Percentiles rank a stretch among this genome's conserved stretches.
phyloP scores from a whole-genome alignment of 1,140 invertebrate species.

The Arctopsyche grandis region DNA sequence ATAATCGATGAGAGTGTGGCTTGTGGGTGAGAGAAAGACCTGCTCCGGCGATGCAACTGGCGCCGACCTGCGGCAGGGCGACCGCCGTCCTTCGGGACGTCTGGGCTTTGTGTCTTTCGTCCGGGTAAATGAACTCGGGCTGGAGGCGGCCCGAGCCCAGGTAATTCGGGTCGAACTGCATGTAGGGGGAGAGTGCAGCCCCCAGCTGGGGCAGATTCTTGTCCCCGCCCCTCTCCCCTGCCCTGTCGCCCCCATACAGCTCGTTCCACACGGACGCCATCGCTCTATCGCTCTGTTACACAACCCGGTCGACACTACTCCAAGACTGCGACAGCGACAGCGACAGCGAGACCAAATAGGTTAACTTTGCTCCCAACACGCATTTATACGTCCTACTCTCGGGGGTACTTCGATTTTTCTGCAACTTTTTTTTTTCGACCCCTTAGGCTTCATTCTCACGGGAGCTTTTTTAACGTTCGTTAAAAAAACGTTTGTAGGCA shows the following conservation, averaged over 20 bases:
- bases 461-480: too few species aligned
- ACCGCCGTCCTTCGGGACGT: slow-evolving; percentile 70
- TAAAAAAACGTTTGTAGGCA: too few species aligned
- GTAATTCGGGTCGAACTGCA: slow-evolving; percentile 91
- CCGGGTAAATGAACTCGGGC: slow-evolving; percentile 93
- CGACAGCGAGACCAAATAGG: too few species aligned
- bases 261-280: slow-evolving; percentile 46
- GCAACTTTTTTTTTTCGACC: too few species aligned
- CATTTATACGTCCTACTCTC: too few species aligned
- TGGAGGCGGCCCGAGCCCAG: slow-evolving; percentile 80
- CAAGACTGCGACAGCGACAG: too few species aligned
- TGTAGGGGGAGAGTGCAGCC: slow-evolving; percentile 81
- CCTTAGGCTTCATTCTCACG: too few species aligned
- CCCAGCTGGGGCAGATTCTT: slow-evolving; percentile 46
- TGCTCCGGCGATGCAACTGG: slow-evolving; percentile 85
- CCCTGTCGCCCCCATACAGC: slow-evolving; percentile 3
- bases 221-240: slow-evolving; percentile 31
- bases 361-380: too few species aligned
- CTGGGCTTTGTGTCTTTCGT: slow-evolving; percentile 69
- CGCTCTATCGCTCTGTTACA: not conserved
- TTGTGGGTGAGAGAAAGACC: slow-evolving; percentile 55
- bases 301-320: too few species aligned
- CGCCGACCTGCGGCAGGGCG: slow-evolving; percentile 93
- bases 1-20: too few species aligned
- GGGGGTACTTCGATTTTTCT: too few species aligned